Evolutionary conservation across 2,113 vertebrate genomes (phyloP), one percentile per base, ranked within the genome.

Genomic region (Oncorhynchus mykiss): DNA sequence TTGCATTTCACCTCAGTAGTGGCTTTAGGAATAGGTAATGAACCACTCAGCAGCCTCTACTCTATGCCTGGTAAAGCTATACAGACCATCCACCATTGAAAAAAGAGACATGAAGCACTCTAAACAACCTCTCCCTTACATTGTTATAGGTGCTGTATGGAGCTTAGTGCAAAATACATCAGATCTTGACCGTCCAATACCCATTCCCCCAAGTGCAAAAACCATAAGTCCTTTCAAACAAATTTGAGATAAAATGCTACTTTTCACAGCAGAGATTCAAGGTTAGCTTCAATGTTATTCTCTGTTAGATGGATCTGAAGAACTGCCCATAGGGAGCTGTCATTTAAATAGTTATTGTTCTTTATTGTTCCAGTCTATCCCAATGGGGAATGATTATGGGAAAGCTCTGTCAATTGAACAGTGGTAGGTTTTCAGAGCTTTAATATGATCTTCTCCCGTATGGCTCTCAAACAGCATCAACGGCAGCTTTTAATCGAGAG

Each of bases 231-330:
- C 49, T 18, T 57, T 71, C 27, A 49, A 31, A 57, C 49, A 29
- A 24, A 62, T 20, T 27, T 8, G 54, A 69, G 39, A 78, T 25
- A 9, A 25, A 57, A 70, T 65, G 45, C 24, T 20, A 22, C 54
- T 73, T 69, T 57, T 68, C 54, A 49, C 39, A 78, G 70, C 70
- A 70, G 57, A 34, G 13, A 71, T 70, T 71, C 69, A 80, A 83
- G 71, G 73, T 76, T 71, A 64, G 31, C 24, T 51, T 71, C 67
- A 74, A 70, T 51, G 67, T 27, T 66, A 74, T 59, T 66, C 48
- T 51, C 48, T 49, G 39, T 45, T 11, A 39, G 65, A 67, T 71
- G 45, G 62, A 72, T 73, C 67, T 67, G 62, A 76, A 74, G 62
- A 62, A 3, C 74, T 2, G 74, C 70, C 78, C 70, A 31, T 24